A percentile compares a stretch with the other conserved stretches of the same genome.
Conservation (phyloP, 2,113 vertebrate species). For the Paralichthys olivaceus region DNA sequence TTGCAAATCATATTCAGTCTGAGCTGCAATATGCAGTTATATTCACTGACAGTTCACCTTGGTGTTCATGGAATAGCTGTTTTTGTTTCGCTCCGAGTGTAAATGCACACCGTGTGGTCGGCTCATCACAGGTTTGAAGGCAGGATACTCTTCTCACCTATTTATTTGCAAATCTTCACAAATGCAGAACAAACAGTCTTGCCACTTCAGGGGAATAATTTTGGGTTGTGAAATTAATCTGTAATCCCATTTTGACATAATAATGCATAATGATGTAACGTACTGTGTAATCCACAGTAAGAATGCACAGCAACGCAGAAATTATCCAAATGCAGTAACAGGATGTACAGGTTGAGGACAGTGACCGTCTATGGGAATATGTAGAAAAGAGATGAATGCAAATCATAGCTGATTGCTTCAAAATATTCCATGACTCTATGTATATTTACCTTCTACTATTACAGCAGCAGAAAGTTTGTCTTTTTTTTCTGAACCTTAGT, state of each 20-base stretch:
- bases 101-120: background rate
- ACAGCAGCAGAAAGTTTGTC: background rate
- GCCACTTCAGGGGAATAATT: background rate
- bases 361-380: background rate
- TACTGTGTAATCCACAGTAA: background rate
- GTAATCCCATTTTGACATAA: background rate
- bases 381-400: background rate
- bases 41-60: constrained; percentile 13
- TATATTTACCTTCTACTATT: background rate
- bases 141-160: background rate
- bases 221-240: background rate
- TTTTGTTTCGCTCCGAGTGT: background rate
- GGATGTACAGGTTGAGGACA: background rate
- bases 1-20: constrained; percentile 14
- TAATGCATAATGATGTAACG: background rate
- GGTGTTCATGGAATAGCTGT: background rate
- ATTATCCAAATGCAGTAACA: background rate
- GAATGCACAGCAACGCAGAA: constrained; percentile 11
- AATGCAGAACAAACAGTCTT: background rate
- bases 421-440: background rate
- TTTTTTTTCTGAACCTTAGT: background rate
- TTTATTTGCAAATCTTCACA: constrained; percentile 5
- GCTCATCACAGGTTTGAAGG: background rate
- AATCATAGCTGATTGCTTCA: constrained; percentile 11
- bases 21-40: constrained; percentile 9